Evolutionary conservation across 2,797 vertebrate species (phyloP).

Genomic region (Tarsius wallacei): DNA sequence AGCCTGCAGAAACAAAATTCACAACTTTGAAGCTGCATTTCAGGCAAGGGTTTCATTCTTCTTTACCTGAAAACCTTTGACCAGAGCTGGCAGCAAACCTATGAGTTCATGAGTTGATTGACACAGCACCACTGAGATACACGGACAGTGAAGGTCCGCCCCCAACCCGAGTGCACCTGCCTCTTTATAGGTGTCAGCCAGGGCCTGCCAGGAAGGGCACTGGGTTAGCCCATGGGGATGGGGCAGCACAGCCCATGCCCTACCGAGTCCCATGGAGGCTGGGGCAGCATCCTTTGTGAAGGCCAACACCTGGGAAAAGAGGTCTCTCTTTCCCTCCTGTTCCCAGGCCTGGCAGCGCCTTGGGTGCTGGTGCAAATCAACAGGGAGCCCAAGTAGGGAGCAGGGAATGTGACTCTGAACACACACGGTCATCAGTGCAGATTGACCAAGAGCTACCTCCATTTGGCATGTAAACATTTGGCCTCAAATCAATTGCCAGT

Average conservation of each 20-base stretch:
- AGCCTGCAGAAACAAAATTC: not conserved
- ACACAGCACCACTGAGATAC: not conserved
- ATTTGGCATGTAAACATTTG: conserved; percentile 55
- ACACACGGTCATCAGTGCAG: not conserved
- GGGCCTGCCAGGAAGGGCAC: not conserved
- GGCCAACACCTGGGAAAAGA: not conserved
- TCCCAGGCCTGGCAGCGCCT: not conserved
- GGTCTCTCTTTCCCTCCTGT: not conserved
- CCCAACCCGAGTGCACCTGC: not conserved
- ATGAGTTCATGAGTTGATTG: not conserved
- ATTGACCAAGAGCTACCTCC: not conserved
- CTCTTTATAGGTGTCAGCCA: not conserved
- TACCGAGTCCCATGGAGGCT: not conserved
- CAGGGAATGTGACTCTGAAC: not conserved
- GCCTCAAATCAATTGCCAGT: conserved; percentile 33
- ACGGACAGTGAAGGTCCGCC: not conserved
- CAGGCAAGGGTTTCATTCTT: conserved; percentile 48
- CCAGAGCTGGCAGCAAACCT: not conserved
- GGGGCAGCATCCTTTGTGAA: not conserved
- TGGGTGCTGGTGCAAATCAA: not conserved
- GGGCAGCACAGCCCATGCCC: not conserved
- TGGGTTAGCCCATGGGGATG: not conserved
- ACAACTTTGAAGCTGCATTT: conserved; percentile 36
- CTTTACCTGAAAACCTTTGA: conserved; percentile 33
- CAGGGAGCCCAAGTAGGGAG: not conserved